Conservation (phyloP, 1,140 invertebrate species). For the Hirudo medicinalis region DNA sequence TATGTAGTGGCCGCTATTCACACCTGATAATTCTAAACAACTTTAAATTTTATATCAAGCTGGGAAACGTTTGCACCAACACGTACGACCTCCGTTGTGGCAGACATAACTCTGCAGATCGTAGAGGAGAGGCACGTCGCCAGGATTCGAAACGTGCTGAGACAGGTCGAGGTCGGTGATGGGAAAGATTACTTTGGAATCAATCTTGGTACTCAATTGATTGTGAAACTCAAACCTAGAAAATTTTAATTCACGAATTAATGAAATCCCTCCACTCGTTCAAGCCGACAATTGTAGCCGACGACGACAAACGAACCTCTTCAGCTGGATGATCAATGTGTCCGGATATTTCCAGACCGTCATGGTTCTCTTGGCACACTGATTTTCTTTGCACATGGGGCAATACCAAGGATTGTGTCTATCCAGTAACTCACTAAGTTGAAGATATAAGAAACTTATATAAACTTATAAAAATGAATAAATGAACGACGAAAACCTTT, state of each 20-base stretch:
- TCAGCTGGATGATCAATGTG: slow-evolving; percentile 57
- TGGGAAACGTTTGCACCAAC: not conserved
- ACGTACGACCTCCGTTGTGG: slow-evolving; percentile 52
- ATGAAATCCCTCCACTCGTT: not conserved
- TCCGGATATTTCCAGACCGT: slow-evolving; percentile 57
- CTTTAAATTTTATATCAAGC: not conserved
- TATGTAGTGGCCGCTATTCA: slow-evolving; percentile 57
- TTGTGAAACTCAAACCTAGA: slow-evolving; percentile 58
- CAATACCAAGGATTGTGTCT: slow-evolving; percentile 60
- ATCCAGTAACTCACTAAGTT: slow-evolving; percentile 52
- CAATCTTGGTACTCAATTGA: slow-evolving; percentile 54
- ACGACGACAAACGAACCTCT: slow-evolving; percentile 44
- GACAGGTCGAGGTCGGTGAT: slow-evolving; percentile 47
- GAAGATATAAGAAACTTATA: no score
- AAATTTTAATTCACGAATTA: not conserved
- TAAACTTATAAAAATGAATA: not conserved
- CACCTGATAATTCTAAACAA: slow-evolving; percentile 23
- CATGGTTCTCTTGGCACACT: slow-evolving; percentile 56
- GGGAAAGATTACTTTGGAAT: slow-evolving; percentile 55
- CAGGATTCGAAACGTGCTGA: slow-evolving; percentile 38
- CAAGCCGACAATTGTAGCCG: not conserved
- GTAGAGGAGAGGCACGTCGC: slow-evolving; percentile 41
- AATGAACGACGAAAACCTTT: not conserved
- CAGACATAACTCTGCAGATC: slow-evolving; percentile 58
- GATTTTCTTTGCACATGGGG: slow-evolving; percentile 53